Base-by-base conservation (phyloP, 2,797 vertebrate genomes). In the Semotilus atromaculatus region DNA sequence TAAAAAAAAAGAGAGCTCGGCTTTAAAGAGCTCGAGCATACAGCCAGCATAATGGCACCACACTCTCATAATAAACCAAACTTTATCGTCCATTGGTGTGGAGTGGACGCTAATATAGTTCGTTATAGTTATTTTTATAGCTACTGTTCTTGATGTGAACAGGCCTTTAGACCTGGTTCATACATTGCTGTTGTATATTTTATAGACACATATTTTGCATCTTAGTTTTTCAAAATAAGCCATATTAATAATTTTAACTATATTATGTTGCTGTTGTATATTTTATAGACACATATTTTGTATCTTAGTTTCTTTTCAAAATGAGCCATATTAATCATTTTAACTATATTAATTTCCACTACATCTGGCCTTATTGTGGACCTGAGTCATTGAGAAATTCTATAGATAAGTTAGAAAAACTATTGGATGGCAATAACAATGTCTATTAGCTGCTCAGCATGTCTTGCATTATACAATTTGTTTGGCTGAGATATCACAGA, bases 361-460 rank as follows among this genome's bases (percentile, higher is more conserved):
- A 16, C 14, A 48, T 48, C 70, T 29, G 40, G 7, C 70, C 3
- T 13, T 21, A 34, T 19, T 14, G 13, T 70, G 5, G 19, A 8
- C n/a, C 4, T 31, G 34, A 74, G 2, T 72, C 29, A 34, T 51
- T 21, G 10, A 34, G 5, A 7, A 34, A 34, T 10, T 45, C 40
- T 31, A 19, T 10, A 72, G 29, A 34, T n/a, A 58, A 40, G 21
- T 4, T 26, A 58, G 11, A 51, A 74, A 29, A 73, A 45, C 14
- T 29, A 72, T 73, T 34, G 45, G 16, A 34, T 31, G 43, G 26
- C 71, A 72, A 29, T 31, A 73, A 73, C 45, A 55, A 40, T 70
- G 66, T 71, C 16, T 40, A 29, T 81, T 48, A 72, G 11, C 19
- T n/a, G 26, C 38, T 81, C 26, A 45, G 68, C 68, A 72, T 82